Evolutionary conservation across 2,113 vertebrate species (phyloP).

Genomic region (Ceuthmochares aereus): DNA sequence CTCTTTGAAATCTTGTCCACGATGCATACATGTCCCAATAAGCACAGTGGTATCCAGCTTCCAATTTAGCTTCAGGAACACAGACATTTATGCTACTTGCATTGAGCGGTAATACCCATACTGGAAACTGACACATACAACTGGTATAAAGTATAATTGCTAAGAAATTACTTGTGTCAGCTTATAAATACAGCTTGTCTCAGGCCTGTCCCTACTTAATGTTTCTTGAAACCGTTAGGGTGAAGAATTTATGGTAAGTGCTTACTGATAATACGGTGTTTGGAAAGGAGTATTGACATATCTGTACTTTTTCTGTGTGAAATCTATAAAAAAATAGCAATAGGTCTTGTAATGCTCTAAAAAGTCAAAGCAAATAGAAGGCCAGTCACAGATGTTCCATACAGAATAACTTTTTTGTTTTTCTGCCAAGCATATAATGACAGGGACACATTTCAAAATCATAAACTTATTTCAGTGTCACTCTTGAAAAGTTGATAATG

Average conservation of each 20-base stretch:
- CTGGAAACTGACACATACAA: not conserved
- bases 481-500: not conserved
- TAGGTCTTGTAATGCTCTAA: not conserved
- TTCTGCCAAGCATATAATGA: not conserved
- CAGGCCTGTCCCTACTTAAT: not conserved
- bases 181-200: not conserved
- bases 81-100: not conserved
- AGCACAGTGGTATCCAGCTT: not conserved
- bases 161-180: not conserved
- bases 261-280: not conserved
- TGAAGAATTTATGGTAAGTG: not conserved
- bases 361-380: not conserved
- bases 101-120: not conserved
- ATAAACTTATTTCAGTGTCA: not conserved
- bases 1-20: not conserved
- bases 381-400: not conserved
- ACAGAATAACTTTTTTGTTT: not conserved
- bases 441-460: not conserved
- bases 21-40: not conserved
- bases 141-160: not conserved
- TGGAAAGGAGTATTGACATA: not conserved
- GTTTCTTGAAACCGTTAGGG: not conserved
- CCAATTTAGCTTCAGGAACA: not conserved
- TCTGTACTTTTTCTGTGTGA: not conserved
- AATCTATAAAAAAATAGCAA: not conserved